Evolutionary conservation across 2,888 invertebrate species (phyloP).

Genomic region (Eupsilia transversa): DNA sequence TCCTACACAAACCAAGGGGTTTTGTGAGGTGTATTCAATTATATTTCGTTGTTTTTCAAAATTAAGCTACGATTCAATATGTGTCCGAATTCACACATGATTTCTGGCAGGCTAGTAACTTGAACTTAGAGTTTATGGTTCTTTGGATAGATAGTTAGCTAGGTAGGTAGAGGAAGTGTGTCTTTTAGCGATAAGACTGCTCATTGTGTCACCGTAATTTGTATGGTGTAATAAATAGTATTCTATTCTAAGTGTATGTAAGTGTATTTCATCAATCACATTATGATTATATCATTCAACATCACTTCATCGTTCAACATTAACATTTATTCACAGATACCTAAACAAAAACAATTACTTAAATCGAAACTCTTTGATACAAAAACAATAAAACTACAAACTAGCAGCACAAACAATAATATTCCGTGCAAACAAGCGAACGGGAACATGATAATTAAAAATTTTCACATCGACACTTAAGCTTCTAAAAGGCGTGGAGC

Average conservation of each 20-base stretch:
- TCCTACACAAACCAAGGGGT: background rate
- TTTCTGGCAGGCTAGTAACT: background rate
- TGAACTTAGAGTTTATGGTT: background rate
- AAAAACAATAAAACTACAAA: conserved; percentile 25
- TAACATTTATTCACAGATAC: background rate
- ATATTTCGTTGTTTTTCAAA: no score
- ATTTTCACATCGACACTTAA: conserved; percentile 59
- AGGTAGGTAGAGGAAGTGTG: no score
- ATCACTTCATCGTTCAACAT: background rate
- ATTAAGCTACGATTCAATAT: no score
- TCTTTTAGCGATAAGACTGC: no score
- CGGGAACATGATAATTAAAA: conserved; percentile 63
- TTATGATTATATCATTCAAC: background rate
- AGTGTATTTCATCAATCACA: background rate
- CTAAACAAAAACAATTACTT: background rate
- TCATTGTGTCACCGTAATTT: no score
- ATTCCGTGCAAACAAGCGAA: conserved; percentile 30
- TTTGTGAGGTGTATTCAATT: no score
- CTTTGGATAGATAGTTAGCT: no score
- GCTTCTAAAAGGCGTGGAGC: conserved; percentile 59
- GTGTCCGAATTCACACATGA: background rate
- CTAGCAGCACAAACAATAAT: conserved; percentile 27
- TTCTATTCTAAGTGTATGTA: no score
- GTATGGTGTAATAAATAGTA: no score
- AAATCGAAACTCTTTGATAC: background rate